Conservation (phyloP, 2,113 vertebrate species). For the Sinocyclocheilus anshuiensis region DNA sequence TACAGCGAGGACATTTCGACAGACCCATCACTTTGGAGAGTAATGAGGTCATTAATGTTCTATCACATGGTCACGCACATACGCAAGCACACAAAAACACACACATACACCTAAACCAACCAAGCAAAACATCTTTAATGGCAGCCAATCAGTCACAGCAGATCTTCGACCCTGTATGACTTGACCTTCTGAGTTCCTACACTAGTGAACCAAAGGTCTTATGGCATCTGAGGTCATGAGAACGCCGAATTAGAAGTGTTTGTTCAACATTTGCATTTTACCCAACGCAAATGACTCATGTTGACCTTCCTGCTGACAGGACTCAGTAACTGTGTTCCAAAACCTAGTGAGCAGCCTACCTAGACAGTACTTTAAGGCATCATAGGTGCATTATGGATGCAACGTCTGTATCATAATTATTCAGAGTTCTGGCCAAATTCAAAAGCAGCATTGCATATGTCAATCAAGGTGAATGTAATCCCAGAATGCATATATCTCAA, state of each 20-base stretch:
- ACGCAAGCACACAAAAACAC: neutral
- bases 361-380: neutral
- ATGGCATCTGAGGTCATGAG: constrained; percentile 13
- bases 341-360: neutral
- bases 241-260: constrained; percentile 10
- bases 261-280: constrained; percentile 22
- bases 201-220: constrained; percentile 9
- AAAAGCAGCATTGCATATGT: neutral
- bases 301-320: neutral
- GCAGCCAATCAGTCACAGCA: constrained; percentile 28
- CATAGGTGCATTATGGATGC: neutral
- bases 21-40: constrained; percentile 13
- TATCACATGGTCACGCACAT: neutral
- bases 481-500: neutral
- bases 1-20: constrained; percentile 20
- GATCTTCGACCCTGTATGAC: constrained; percentile 28
- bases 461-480: neutral
- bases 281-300: neutral
- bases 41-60: constrained; percentile 38
- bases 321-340: neutral
- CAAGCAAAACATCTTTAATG: constrained; percentile 39
- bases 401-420: neutral
- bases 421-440: neutral
- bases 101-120: constrained; percentile 21
- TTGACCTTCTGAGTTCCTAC: constrained; percentile 17